These are phyloP conservation scores for Hippoglossus stenolepis DNA, from an alignment of 2,113 vertebrate species.

Conservation along the genomic window DNA sequence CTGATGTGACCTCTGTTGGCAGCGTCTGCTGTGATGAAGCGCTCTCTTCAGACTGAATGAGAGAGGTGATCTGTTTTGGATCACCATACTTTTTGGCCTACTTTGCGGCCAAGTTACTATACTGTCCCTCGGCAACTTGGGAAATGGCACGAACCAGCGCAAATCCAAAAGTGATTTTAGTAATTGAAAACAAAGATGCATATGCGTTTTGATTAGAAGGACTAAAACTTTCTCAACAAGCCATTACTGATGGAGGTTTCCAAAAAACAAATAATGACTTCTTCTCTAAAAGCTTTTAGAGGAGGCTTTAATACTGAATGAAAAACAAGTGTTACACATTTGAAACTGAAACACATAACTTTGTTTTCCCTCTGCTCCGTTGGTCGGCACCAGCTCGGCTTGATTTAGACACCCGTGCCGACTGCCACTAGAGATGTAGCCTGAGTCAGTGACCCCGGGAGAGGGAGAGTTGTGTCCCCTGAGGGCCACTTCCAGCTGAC, in stretches of 20 bases:
- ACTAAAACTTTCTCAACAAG: background rate
- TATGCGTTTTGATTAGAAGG: slow-evolving; percentile 2
- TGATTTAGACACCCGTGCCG: slow-evolving; percentile 28
- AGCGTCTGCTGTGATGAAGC: slow-evolving; percentile 27
- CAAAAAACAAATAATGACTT: background rate
- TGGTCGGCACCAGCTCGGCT: background rate
- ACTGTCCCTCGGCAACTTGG: slow-evolving; percentile 13
- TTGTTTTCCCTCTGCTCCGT: slow-evolving; percentile 7
- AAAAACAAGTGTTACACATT: background rate
- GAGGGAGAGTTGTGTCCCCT: slow-evolving; percentile 41
- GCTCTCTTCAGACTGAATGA: slow-evolving; percentile 19
- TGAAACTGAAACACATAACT: slow-evolving; percentile 15
- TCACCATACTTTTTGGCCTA: background rate
- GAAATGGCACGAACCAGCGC: slow-evolving; percentile 27
- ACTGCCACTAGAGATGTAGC: slow-evolving; percentile 24
- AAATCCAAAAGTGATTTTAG: slow-evolving; percentile 21
- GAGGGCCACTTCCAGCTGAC: slow-evolving; percentile 46
- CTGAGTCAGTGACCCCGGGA: slow-evolving; percentile 28
- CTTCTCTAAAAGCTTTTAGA: background rate
- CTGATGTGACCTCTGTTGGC: slow-evolving; percentile 13
- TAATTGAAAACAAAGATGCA: slow-evolving; percentile 23
- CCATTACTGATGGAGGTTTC: background rate
- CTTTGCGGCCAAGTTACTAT: background rate
- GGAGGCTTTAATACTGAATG: background rate
- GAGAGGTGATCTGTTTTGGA: slow-evolving; percentile 36